phyloP scores from a whole-genome alignment of 1,140 invertebrate species.

The Bombus huntii region DNA sequence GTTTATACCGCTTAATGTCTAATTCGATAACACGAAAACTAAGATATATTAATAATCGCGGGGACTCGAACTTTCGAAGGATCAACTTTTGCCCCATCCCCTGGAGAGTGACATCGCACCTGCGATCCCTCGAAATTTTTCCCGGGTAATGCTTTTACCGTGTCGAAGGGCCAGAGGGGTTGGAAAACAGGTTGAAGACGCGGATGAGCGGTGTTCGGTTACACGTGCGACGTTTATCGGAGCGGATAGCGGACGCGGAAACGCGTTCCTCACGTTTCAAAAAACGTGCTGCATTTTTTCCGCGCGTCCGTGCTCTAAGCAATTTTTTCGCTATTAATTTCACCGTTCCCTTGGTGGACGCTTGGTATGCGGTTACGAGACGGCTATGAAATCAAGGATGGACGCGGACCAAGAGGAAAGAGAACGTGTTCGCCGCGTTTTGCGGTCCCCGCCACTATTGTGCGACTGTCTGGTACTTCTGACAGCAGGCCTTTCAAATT shows the following conservation, averaged over 20 bases:
- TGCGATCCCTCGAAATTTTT: slow-evolving; percentile 10
- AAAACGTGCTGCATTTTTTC: not conserved
- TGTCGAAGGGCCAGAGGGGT: not conserved
- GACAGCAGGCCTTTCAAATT: slow-evolving; percentile 41
- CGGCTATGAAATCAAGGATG: not conserved
- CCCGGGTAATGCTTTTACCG: slow-evolving; percentile 19
- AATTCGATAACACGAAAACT: not conserved
- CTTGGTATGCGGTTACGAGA: slow-evolving; percentile 30
- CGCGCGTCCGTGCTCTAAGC: too few relatives aligned
- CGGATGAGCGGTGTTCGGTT: not conserved
- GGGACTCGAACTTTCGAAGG: not conserved
- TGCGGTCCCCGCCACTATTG: slow-evolving; percentile 25
- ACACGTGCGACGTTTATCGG: slow-evolving; percentile 20
- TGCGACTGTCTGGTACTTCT: slow-evolving; percentile 28
- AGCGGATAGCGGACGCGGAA: not conserved
- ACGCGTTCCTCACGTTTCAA: not conserved
- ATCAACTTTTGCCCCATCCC: not conserved
- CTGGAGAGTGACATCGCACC: not conserved
- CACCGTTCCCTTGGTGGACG: not conserved
- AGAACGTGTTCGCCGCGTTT: not conserved
- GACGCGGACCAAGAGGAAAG: not conserved
- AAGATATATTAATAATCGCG: slow-evolving; percentile 9
- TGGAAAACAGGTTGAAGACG: not conserved
- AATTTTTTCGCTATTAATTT: slow-evolving; percentile 50
- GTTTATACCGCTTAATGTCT: not conserved